Conservation (phyloP, 1,140 invertebrate genomes). For the Orius laevigatus region DNA sequence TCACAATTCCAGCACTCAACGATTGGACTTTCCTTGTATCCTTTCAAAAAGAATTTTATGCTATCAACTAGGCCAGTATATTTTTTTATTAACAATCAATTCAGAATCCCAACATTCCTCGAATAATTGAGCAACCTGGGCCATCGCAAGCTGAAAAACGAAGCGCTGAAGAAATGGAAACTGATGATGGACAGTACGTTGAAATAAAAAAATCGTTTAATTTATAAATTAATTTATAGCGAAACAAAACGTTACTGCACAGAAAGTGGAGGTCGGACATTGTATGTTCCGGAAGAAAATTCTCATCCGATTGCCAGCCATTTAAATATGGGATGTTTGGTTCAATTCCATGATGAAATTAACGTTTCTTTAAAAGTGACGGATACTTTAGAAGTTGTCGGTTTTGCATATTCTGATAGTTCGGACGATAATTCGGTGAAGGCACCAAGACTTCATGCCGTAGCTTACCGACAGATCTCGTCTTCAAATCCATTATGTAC, state of each 20-base stretch:
- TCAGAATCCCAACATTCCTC: too few relatives aligned
- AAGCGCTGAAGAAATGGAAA: slow-evolving; percentile 7
- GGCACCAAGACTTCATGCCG: slow-evolving; percentile 59
- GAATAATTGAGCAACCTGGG: too few relatives aligned
- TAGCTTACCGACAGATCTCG: slow-evolving; percentile 41
- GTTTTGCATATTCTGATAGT: slow-evolving; percentile 43
- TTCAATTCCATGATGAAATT: slow-evolving; percentile 52
- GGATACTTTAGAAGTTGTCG: slow-evolving; percentile 64
- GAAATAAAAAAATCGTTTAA: too few relatives aligned
- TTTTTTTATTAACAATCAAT: too few relatives aligned
- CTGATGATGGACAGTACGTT: neutral
- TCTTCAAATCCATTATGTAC: slow-evolving; percentile 27
- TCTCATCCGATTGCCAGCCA: neutral
- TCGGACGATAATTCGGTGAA: slow-evolving; percentile 47
- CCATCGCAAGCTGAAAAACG: neutral
- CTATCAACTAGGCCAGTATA: too few relatives aligned
- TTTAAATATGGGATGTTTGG: neutral
- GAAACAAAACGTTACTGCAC: slow-evolving; percentile 19
- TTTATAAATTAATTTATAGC: too few relatives aligned
- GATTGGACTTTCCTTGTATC: slow-evolving; percentile 41
- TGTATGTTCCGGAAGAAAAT: too few relatives aligned
- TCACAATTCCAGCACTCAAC: slow-evolving; percentile 67
- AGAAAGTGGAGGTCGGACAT: neutral
- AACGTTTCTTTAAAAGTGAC: slow-evolving; percentile 50
- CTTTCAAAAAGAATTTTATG: too few relatives aligned